Evolutionary conservation across 2,888 invertebrate species (phyloP), one percentile per base, ranked within the genome.

Genomic region (Drosophila merina): DNA sequence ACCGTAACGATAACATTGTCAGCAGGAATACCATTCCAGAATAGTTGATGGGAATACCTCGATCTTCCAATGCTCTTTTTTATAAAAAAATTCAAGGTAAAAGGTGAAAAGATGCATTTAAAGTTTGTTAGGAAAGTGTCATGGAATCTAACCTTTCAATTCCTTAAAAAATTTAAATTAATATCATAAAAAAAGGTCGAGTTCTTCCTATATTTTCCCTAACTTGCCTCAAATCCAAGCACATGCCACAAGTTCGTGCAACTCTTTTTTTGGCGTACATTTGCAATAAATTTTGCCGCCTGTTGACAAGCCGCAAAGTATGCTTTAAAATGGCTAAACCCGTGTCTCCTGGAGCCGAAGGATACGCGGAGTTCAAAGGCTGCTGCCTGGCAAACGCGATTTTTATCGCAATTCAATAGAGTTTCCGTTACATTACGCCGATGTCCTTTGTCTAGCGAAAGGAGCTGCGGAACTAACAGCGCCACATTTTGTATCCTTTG

Each of bases 371-470:
- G 75, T 71, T 56, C 54, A 66, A 64, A 62, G 57, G 68, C 67
- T 74, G 72, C 76, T 50, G 64, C 66, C 57, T 54, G 73, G 81
- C 88, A 86, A 83, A 88, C 87, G 90, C 90, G 90, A 90, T 89
- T 89, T 89, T 90, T 89, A 89, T 89, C 89, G 88, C 87, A 82
- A 89, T 89, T 89, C 89, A 89, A 89, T 90, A 89, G 89, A 89
- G 77, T 80, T 88, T 77, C 85, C 83, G 87, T 84, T 84, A 86
- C 82, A 86, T 84, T 88, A 88, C 79, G 73, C 85, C 67, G 63
- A 66, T 63, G 69, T 74, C 72, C 63, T 88, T 83, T 86, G 86
- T 88, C 87, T 77, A 54, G 72, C 38, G 31, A 38, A 49, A 38
- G 64, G 63, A 62, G 63, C 64, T 74, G 87, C 85, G 85, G 85